phyloP scores from a whole-genome alignment of 2,888 invertebrate genomes.

The Monochamus alternatus region DNA sequence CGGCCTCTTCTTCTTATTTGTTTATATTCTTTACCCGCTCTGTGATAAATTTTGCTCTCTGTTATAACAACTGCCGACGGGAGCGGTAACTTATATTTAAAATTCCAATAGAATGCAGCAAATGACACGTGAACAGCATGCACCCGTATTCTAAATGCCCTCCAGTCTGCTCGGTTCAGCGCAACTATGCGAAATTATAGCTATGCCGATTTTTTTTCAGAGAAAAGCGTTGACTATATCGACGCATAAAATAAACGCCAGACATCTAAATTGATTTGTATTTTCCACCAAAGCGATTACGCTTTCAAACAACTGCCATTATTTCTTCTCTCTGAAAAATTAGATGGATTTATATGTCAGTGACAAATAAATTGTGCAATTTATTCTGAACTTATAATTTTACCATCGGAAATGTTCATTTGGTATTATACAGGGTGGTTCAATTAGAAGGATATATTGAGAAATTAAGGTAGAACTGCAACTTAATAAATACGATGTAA shows the following conservation, averaged over 20 bases:
- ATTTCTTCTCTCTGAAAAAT: too few species aligned
- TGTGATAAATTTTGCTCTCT: neutral
- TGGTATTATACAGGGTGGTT: too few species aligned
- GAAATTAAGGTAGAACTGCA: too few species aligned
- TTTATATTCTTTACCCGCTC: neutral
- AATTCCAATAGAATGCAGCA: constrained; percentile 8
- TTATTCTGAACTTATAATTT: too few species aligned
- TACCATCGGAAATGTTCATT: too few species aligned
- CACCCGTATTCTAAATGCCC: constrained; percentile 9
- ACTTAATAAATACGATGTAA: too few species aligned
- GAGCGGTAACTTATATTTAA: constrained; percentile 10
- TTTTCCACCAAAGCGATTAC: neutral
- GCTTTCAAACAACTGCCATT: neutral
- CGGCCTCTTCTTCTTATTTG: neutral
- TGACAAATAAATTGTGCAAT: too few species aligned
- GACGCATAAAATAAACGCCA: neutral
- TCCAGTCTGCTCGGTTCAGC: neutral
- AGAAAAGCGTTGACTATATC: neutral
- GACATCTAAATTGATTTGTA: too few species aligned
- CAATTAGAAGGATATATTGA: too few species aligned
- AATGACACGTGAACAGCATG: constrained; percentile 14
- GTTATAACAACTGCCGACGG: neutral
- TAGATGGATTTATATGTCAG: too few species aligned
- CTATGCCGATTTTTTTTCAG: neutral
- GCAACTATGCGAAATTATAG: neutral